A percentile compares a stretch with the other conserved stretches of the same genome.
phyloP scores from a whole-genome alignment of 2,113 vertebrate species.

The Vombatus ursinus region DNA sequence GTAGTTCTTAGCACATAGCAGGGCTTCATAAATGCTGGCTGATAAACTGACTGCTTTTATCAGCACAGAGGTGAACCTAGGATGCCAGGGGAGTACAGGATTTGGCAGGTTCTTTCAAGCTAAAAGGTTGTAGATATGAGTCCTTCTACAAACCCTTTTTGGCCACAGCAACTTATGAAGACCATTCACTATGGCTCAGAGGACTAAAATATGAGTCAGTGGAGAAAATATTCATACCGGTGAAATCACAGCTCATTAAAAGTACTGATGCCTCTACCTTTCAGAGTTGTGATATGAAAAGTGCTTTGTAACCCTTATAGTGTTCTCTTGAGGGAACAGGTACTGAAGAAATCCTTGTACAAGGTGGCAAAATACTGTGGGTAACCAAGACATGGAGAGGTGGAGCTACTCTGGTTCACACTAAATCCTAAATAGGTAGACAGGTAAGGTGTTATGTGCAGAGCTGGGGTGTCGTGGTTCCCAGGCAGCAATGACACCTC shows the following conservation, averaged over 20 bases:
- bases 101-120: neutral
- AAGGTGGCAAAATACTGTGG: neutral
- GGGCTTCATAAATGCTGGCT: neutral
- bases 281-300: neutral
- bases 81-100: neutral
- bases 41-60: neutral
- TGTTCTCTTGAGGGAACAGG: neutral
- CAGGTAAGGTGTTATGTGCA: neutral
- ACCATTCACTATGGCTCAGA: neutral
- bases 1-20: neutral
- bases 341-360: neutral
- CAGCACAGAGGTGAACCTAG: neutral
- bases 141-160: neutral
- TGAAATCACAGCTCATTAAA: neutral
- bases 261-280: neutral
- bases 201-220: neutral
- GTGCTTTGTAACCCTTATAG: neutral
- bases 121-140: neutral
- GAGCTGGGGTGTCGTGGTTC: neutral
- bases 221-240: neutral
- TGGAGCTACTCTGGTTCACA: neutral
- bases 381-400: neutral
- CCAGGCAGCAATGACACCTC: neutral
- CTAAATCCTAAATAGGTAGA: neutral
- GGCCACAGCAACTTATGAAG: neutral